Evolutionary conservation across 2,797 vertebrate genomes (phyloP).

Genomic region (Manis pentadactyla): DNA sequence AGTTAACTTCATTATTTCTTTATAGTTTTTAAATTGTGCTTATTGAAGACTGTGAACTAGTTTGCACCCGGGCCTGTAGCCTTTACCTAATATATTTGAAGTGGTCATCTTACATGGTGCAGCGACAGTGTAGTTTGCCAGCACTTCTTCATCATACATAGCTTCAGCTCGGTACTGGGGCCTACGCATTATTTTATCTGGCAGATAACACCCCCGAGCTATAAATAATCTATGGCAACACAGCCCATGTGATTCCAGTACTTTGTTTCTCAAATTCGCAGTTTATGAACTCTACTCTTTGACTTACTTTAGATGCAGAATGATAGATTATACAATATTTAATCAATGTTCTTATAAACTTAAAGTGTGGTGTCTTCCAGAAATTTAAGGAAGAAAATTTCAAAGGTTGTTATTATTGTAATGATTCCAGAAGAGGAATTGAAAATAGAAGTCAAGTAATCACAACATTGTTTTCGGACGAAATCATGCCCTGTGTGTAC

Average conservation of each 20-base stretch:
- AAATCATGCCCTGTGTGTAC: neutral
- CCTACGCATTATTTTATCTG: neutral
- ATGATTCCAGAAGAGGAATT: neutral
- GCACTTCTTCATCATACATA: neutral
- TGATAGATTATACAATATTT: neutral
- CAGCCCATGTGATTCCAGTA: neutral
- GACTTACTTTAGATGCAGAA: neutral
- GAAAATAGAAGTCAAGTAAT: neutral
- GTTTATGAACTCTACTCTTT: neutral
- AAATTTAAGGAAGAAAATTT: conserved; percentile 1
- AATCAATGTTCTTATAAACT: neutral
- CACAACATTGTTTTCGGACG: neutral
- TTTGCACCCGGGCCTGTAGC: neutral
- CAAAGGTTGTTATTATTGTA: neutral
- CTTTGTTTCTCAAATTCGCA: neutral
- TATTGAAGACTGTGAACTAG: neutral
- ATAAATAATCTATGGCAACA: neutral
- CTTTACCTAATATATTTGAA: neutral
- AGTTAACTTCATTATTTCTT: neutral
- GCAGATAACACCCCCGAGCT: neutral
- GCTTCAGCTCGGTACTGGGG: neutral
- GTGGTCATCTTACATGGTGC: neutral
- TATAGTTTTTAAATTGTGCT: neutral
- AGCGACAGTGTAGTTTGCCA: neutral
- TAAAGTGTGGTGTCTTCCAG: neutral